Percentiles rank a stretch among this genome's conserved stretches.
phyloP scores from a whole-genome alignment of 2,113 vertebrate genomes.

The Oceanodroma tethys region DNA sequence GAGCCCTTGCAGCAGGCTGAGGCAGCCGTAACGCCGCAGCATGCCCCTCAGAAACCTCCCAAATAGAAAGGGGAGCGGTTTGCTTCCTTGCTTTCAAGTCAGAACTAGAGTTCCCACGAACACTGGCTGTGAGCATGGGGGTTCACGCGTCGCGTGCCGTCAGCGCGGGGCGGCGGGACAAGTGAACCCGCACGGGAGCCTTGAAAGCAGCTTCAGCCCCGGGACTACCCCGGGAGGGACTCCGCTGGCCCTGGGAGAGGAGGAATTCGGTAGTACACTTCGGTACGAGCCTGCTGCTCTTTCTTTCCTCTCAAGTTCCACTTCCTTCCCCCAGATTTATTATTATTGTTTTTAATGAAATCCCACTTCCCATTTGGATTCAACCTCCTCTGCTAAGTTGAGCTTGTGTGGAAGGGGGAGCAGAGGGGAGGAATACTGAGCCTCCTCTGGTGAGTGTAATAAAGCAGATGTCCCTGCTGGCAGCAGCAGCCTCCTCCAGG shows the following conservation, averaged over 20 bases:
- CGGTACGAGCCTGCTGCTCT: background rate
- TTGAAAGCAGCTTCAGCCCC: background rate
- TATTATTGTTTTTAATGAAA: background rate
- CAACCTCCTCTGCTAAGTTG: background rate
- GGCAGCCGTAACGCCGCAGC: background rate
- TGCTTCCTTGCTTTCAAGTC: background rate
- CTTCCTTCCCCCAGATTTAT: background rate
- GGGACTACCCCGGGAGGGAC: background rate
- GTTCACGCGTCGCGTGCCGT: background rate
- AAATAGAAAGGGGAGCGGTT: background rate
- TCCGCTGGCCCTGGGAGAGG: background rate
- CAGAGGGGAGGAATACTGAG: background rate
- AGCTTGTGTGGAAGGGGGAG: background rate
- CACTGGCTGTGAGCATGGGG: background rate
- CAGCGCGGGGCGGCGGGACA: background rate
- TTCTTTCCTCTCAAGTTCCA: background rate
- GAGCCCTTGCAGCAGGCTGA: background rate
- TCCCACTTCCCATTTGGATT: background rate
- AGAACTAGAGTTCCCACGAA: background rate
- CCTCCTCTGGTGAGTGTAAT: constrained; percentile 48
- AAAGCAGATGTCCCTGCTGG: constrained; percentile 73
- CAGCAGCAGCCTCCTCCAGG: constrained; percentile 59
- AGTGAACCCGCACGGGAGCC: rapidly evolving
- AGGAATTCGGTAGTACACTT: background rate
- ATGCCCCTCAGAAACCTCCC: background rate